Conservation (phyloP, 2,888 invertebrate genomes). For the Trachelus stipa region DNA sequence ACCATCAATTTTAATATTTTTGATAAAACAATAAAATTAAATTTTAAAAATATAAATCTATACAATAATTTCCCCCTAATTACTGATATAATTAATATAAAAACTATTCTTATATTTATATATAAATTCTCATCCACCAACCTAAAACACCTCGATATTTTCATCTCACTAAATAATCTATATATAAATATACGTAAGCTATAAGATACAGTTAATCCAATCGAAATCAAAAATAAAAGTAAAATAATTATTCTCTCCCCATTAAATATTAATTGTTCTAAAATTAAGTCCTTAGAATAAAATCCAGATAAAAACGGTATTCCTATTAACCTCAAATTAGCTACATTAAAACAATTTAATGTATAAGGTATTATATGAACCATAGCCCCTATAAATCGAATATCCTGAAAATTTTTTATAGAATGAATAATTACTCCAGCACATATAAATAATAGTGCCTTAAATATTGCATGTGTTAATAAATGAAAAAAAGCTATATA, state of each 20-base stretch:
- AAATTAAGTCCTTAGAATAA: conserved; percentile 68
- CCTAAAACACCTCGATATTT: conserved; percentile 9
- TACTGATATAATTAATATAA: no score
- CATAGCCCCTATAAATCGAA: conserved; percentile 73
- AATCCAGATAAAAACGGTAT: conserved; percentile 75
- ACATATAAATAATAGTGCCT: conserved; percentile 80
- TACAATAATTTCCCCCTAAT: neutral
- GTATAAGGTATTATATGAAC: conserved; percentile 69
- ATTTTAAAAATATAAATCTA: neutral
- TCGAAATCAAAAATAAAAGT: conserved; percentile 16
- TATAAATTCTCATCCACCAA: conserved; percentile 36
- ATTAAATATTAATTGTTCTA: conserved; percentile 48
- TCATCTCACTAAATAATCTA: fast-evolving
- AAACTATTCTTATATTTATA: conserved; percentile 8
- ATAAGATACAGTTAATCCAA: neutral
- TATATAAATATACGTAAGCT: no score
- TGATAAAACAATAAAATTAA: conserved; percentile 37
- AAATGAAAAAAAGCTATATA: conserved; percentile 79
- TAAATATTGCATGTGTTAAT: conserved; percentile 81
- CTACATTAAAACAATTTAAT: conserved; percentile 70
- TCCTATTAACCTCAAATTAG: conserved; percentile 74
- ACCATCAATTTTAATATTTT: neutral
- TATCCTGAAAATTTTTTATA: conserved; percentile 75
- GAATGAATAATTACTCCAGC: conserved; percentile 78
- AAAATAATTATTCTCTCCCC: conserved; percentile 29